Evolutionary conservation across 2,113 vertebrate species (phyloP), one percentile per base, ranked within the genome.

Genomic region (Trogon surrucura): DNA sequence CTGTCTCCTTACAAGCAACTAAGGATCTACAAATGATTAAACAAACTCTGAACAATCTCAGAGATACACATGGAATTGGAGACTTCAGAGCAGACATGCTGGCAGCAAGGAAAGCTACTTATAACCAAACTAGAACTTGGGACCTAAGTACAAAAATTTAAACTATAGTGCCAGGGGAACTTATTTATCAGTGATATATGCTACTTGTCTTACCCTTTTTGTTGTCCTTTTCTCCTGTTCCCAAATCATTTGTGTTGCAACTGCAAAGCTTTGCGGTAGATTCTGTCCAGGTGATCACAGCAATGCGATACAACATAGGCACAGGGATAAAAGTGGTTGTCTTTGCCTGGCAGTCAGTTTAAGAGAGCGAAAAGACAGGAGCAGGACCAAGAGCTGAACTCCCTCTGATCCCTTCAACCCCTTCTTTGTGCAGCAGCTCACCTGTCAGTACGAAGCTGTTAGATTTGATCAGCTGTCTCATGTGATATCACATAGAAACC

Each of bases 401-500:
- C 5, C 8, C 8, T 54, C 15, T 2, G 0, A 5, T 48, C 14
- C 14, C 25, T 11, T 79, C 50, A 85, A 67, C 8, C 38, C 8
- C 15, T 81, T 48, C 44, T 71, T 62, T 67, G 48, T 14, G 34
- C 61, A 13, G 23, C 44, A 36, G 13, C 29, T 19, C 22, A 48
- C 15, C 6, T 79, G 26, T 8, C 9, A 11, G 38, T 21, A 75
- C 12, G 22, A 85, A 80, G 17, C 6, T 21, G 9, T 29, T 71
- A 58, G 29, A 51, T 47, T 44, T 61, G 36, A 13, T 58, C 48
- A 79, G 26, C 12, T 19, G 15, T 73, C 17, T 83, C 22, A 36
- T 14, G n/a, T 0, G 0, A 5, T 71, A 38, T 11, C 60, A 72
- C 18, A 36, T 3, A 22, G 47, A 66, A 79, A 3, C 16, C 6